Evolutionary conservation across 2,797 vertebrate genomes (phyloP).

Genomic region (Gymnodraco acuticeps): DNA sequence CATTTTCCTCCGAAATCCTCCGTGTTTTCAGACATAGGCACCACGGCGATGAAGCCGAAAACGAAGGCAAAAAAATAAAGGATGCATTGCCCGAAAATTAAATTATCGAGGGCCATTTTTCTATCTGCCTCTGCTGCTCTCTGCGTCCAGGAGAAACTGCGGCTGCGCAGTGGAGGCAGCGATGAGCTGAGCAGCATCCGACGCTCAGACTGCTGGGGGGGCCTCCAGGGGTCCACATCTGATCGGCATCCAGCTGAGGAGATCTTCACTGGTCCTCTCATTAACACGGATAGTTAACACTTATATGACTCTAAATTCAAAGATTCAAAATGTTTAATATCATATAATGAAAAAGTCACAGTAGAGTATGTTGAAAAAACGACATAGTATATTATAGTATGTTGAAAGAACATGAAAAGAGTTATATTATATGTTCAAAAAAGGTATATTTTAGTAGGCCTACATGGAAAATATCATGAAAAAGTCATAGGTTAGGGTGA

Average conservation of each 20-base stretch:
- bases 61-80: conserved; percentile 94
- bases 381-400: too few relatives aligned
- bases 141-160: conserved; percentile 70
- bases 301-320: not conserved
- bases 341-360: not conserved
- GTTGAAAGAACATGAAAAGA: too few relatives aligned
- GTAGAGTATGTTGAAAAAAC: not conserved
- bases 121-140: conserved; percentile 51
- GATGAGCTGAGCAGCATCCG: conserved; percentile 71
- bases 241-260: conserved; percentile 29
- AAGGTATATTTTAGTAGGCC: too few relatives aligned
- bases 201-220: conserved; percentile 46
- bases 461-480: too few relatives aligned
- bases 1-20: conserved; percentile 95
- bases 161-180: conserved; percentile 79
- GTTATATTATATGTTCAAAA: not conserved
- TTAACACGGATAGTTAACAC: conserved; percentile 9
- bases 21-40: conserved; percentile 95
- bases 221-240: conserved; percentile 58
- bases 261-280: conserved; percentile 4
- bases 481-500: too few relatives aligned
- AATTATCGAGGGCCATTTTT: conserved; percentile 92
- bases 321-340: too few relatives aligned
- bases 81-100: conserved; percentile 93
- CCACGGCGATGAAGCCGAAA: conserved; percentile 93